A percentile compares a stretch with the other conserved stretches of the same genome.
These are phyloP conservation scores for Anaspis maculata DNA, from an alignment of 2,888 invertebrate genomes.

Conservation along the genomic window DNA sequence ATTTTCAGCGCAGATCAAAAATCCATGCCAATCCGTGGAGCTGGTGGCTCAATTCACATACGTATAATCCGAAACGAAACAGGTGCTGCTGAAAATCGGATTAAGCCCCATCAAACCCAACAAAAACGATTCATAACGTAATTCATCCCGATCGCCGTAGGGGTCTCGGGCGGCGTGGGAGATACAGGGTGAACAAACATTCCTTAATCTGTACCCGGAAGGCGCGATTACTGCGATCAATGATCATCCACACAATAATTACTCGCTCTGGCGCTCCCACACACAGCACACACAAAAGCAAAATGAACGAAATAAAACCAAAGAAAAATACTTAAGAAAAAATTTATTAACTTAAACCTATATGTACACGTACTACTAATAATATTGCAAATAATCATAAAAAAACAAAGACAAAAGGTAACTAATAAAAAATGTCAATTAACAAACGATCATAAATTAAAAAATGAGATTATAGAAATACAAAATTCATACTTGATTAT, in stretches of 20 bases:
- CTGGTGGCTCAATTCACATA: too few relatives aligned
- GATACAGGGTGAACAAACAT: conserved; percentile 37
- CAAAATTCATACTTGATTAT: too few relatives aligned
- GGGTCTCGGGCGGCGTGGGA: conserved; percentile 33
- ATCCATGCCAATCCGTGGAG: too few relatives aligned
- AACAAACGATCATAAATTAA: too few relatives aligned
- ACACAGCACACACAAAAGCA: conserved; percentile 1
- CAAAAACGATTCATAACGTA: too few relatives aligned
- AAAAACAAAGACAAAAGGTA: too few relatives aligned
- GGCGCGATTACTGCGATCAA: conserved; percentile 15
- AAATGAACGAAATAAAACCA: conserved; percentile 13
- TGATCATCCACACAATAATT: conserved; percentile 7
- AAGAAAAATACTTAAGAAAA: conserved; percentile 17
- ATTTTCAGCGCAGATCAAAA: too few relatives aligned
- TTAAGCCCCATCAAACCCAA: conserved; percentile 14
- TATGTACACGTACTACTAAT: too few relatives aligned
- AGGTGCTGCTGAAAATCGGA: conserved; percentile 19
- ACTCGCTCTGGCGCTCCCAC: conserved; percentile 4
- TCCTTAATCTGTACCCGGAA: conserved; percentile 19
- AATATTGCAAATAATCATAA: too few relatives aligned
- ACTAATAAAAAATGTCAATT: too few relatives aligned
- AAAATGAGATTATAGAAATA: too few relatives aligned
- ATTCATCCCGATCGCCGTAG: conserved; percentile 16
- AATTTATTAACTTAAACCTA: too few relatives aligned
- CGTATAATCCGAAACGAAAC: conserved; percentile 19